Base-by-base conservation (phyloP, 2,888 invertebrate genomes). In the Omphaloscelis lunosa region DNA sequence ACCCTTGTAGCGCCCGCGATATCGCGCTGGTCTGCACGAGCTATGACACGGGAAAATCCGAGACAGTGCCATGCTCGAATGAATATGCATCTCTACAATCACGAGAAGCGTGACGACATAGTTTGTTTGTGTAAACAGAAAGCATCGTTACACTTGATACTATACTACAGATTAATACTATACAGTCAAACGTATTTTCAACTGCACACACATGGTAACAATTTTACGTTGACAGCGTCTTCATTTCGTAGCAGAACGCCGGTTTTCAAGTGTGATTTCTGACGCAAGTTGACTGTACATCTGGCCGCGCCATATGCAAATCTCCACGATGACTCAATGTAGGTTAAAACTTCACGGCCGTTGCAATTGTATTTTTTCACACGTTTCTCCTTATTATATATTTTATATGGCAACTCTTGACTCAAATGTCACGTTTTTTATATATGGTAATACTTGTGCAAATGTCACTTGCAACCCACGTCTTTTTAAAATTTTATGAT, bases 311-410 rank as follows among this genome's bases (percentile, higher is more conserved):
- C 81, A 56, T 70, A 82, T 63, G 71, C 71, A 80, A 68, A 82
- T 71, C 68, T 53, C 20, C 53, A 23, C 29, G 51, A 58, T 86
- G 86, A 75, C 61, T 77, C 71, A 77, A 83, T 65, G 63, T 86
- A 83, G 84, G 80, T 85, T 71, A 34, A 66, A 79, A 83, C 75
- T 34, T 72, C 83, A 79, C 12, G 83, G 86, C 27, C 67, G 61
- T 58, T 65, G 86, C 82, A 65, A 48, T 73, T 59, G 75, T 74
- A 29, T 70, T 75, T 72, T 72, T 80, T 72, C 61, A 59, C 29
- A 62, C 59, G 75, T 75, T 75, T 20, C 51, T 69, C 0, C 34
- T 58, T 51, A 59, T 56, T 56, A 59, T 41, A 20, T 62, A 59
- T 76, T 65, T 63, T 39, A 58, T 73, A 77, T 68, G 73, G 70